phyloP scores from a whole-genome alignment of 2,888 invertebrate genomes.

The Ophion obscuratus region DNA sequence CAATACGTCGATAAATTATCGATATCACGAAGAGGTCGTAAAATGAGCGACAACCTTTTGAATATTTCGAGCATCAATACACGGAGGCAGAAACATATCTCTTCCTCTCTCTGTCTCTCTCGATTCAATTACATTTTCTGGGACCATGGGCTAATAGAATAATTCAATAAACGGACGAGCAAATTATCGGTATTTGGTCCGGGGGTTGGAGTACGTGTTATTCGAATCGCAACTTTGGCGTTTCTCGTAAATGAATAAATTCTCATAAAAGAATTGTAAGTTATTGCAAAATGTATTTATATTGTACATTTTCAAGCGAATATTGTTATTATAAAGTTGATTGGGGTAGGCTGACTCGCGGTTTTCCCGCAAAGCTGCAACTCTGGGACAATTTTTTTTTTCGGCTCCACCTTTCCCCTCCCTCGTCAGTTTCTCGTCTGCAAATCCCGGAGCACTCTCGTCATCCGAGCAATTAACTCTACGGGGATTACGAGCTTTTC shows the following conservation, averaged over 20 bases:
- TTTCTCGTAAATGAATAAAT: not conserved
- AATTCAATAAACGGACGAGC: not conserved
- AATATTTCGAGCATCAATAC: not conserved
- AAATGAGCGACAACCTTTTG: not conserved
- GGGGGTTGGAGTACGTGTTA: not conserved
- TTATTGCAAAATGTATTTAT: not conserved
- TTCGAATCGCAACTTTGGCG: not conserved
- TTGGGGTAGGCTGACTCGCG: not conserved
- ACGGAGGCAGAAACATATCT: not conserved
- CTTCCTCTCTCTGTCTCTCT: not conserved
- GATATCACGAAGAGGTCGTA: not conserved
- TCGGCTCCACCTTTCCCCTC: not conserved
- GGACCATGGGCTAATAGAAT: not conserved
- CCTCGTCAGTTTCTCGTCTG: conserved; percentile 20
- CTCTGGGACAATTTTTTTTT: not conserved
- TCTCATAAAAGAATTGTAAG: not conserved
- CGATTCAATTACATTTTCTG: not conserved
- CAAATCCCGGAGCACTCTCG: conserved; percentile 34
- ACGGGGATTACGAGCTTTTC: conserved; percentile 50
- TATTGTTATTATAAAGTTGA: not conserved
- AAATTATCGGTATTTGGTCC: not conserved
- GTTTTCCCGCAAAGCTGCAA: not conserved
- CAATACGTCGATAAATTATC: not conserved
- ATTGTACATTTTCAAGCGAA: not conserved
- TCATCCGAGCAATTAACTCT: conserved; percentile 51